Base-by-base conservation (phyloP, 2,888 invertebrate genomes). In the Physocephala rufipes region DNA sequence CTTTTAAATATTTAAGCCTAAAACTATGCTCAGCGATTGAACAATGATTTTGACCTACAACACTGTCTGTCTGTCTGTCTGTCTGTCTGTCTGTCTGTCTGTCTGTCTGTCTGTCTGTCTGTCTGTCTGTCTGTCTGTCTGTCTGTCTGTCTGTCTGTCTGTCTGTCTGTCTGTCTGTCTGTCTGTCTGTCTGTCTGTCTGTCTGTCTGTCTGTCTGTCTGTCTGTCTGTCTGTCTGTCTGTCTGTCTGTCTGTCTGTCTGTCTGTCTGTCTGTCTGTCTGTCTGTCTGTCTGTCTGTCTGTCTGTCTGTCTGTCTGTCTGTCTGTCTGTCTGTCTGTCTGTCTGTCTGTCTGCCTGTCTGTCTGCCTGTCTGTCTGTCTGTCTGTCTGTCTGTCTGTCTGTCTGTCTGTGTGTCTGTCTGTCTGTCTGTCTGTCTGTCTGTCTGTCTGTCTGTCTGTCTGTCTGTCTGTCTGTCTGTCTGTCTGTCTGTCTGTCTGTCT, bases 41-140 rank as follows among this genome's bases (percentile, higher is more conserved):
- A n/a, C n/a, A n/a, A n/a, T n/a, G n/a, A n/a, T n/a, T n/a, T n/a
- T n/a, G n/a, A n/a, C n/a, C n/a, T n/a, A n/a, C n/a, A n/a, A n/a
- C n/a, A n/a, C n/a, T n/a, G 45, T 45, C 45, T 45, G 9, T 9
- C 15, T 45, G 45, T 45, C 45, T 45, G 45, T 45, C 45, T 45
- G 45, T 45, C 45, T 45, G 45, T 45, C 45, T 45, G 45, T 45
- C 45, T 45, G 45, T 45, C 45, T 45, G 45, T 45, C 45, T 45
- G 45, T 45, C 45, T 45, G 45, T 45, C 45, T 45, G 45, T 45
- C 45, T 45, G 45, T 45, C 45, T 45, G 45, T 45, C 45, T 45
- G 45, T 45, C 45, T 45, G 45, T 45, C 45, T 45, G 45, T 45
- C 45, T 45, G 45, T 45, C 45, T 45, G 45, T 45, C 45, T 45